A percentile compares a stretch with the other conserved stretches of the same genome.
phyloP scores from a whole-genome alignment of 2,113 vertebrate genomes.

The Lutjanus erythropterus region DNA sequence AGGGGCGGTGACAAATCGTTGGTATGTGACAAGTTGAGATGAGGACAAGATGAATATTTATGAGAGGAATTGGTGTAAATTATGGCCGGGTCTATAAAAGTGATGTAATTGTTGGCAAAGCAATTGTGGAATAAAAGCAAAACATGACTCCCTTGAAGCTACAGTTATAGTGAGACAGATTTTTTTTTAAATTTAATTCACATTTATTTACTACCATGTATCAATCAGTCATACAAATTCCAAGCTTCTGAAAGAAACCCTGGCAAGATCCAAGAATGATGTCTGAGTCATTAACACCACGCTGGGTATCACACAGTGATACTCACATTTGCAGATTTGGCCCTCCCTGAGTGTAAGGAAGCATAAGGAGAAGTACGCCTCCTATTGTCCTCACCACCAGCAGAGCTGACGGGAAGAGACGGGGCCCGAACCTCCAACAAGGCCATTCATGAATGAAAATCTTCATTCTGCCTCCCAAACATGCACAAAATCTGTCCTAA shows the following conservation, averaged over 20 bases:
- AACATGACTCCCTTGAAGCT: background rate
- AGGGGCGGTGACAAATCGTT: no score
- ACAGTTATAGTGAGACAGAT: background rate
- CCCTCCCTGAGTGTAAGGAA: background rate
- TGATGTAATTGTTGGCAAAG: background rate
- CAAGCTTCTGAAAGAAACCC: background rate
- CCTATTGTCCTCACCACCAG: background rate
- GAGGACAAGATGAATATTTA: no score
- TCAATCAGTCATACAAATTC: background rate
- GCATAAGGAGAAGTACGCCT: background rate
- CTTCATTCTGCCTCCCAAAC: no score
- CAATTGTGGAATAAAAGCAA: background rate
- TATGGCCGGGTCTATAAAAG: background rate
- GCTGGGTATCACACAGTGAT: constrained; percentile 30
- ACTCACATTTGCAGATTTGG: constrained; percentile 23
- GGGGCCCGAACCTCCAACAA: background rate
- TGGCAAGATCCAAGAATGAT: constrained; percentile 26
- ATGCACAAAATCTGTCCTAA: no score
- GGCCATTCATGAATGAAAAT: background rate
- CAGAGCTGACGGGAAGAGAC: constrained; percentile 5
- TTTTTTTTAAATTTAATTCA: background rate
- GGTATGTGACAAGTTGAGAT: no score
- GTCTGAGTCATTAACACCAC: constrained; percentile 48
- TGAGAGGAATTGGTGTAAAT: background rate
- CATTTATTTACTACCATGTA: background rate